phyloP scores from a whole-genome alignment of 2,113 vertebrate species.

The Centropristis striata region DNA sequence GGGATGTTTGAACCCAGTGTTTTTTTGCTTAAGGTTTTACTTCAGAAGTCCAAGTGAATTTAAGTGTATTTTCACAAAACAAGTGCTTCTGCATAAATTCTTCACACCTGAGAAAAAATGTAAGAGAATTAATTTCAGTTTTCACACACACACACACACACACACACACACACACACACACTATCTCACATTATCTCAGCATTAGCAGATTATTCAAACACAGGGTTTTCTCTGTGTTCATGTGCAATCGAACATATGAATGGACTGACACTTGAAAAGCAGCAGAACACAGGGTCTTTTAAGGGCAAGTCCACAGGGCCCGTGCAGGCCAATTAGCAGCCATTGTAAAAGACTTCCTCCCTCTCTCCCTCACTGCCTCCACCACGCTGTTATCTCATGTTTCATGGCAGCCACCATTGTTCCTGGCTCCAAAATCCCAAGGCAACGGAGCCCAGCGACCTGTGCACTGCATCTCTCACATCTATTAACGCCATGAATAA shows the following conservation, averaged over 20 bases:
- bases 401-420: constrained; percentile 37
- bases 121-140: not conserved
- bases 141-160: not conserved
- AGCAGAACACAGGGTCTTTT: constrained; percentile 33
- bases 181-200: too few species aligned
- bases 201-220: not conserved
- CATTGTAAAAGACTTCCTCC: constrained; percentile 5
- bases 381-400: constrained; percentile 39
- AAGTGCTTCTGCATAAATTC: not conserved
- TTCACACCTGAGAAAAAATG: not conserved
- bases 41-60: constrained; percentile 19
- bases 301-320: constrained; percentile 26
- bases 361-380: not conserved
- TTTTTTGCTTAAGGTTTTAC: not conserved
- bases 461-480: constrained; percentile 4
- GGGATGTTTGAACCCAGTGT: not conserved
- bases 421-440: constrained; percentile 25
- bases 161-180: not conserved
- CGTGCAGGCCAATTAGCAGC: constrained; percentile 46
- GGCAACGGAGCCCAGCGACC: constrained; percentile 1
- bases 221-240: constrained; percentile 1
- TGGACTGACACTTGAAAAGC: constrained; percentile 23
- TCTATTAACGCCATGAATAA: constrained; percentile 23
- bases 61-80: not conserved
- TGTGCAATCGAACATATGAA: constrained; percentile 11